Evolutionary conservation across 2,888 invertebrate genomes (phyloP).

Genomic region (Agelastica alni): DNA sequence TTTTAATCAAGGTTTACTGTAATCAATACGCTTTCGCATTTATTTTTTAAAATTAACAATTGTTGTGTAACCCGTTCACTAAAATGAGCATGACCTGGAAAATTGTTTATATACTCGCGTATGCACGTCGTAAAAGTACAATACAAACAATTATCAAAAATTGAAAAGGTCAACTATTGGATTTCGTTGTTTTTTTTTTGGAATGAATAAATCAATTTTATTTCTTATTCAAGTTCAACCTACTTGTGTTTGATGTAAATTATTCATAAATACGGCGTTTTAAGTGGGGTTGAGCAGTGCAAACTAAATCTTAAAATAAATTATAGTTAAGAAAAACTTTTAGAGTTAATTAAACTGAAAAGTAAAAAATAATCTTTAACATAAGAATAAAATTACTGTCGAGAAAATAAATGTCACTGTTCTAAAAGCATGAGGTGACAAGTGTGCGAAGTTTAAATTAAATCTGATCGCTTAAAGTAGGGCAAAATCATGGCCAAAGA

Average conservation of each 20-base stretch:
- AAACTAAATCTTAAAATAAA: too few relatives aligned
- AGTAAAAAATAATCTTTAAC: too few relatives aligned
- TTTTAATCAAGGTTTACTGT: too few relatives aligned
- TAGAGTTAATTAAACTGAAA: too few relatives aligned
- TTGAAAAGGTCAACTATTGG: constrained; percentile 15
- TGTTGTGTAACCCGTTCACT: not conserved
- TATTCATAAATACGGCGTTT: not conserved
- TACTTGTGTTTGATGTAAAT: not conserved
- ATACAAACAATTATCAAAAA: constrained; percentile 25
- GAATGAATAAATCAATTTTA: constrained; percentile 3
- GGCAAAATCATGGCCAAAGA: too few relatives aligned
- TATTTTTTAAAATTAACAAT: not conserved
- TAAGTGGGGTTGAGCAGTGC: not conserved
- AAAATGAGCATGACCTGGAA: constrained; percentile 3
- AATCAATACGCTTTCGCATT: not conserved
- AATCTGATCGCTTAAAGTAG: too few relatives aligned
- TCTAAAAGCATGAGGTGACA: too few relatives aligned
- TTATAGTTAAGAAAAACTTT: too few relatives aligned
- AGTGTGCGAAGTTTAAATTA: too few relatives aligned
- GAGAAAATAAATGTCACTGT: too few relatives aligned
- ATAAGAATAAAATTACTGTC: too few relatives aligned
- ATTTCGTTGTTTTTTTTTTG: constrained; percentile 6
- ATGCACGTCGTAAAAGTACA: constrained; percentile 2
- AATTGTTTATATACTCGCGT: not conserved
- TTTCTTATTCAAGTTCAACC: constrained; percentile 5